Evolutionary conservation across 2,113 vertebrate genomes (phyloP).

Genomic region (Speoplatyrhinus poulsoni): DNA sequence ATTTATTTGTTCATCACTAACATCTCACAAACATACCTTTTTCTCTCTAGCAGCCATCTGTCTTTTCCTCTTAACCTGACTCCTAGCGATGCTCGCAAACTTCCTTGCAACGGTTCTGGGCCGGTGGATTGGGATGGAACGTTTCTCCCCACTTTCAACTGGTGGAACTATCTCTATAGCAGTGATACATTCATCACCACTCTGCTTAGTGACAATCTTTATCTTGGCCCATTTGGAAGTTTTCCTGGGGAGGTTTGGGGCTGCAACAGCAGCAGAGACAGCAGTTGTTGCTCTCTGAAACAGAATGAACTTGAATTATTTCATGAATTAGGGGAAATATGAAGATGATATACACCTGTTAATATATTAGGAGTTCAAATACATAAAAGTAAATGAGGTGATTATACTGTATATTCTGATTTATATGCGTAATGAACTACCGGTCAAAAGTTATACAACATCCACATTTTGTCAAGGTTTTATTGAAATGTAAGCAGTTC

Average conservation of each 20-base stretch:
- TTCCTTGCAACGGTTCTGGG: constrained; percentile 89
- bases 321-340: too few relatives aligned
- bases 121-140: constrained; percentile 82
- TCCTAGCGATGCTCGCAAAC: constrained; percentile 96
- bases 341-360: too few relatives aligned
- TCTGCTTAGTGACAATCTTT: constrained; percentile 96
- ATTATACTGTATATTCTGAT: too few relatives aligned
- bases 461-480: too few relatives aligned
- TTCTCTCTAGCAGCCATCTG: constrained; percentile 98
- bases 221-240: constrained; percentile 96
- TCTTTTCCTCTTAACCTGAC: constrained; percentile 94
- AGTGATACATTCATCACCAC: constrained; percentile 91
- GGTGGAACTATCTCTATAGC: constrained; percentile 92
- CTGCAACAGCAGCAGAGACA: constrained; percentile 37
- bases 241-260: constrained; percentile 49
- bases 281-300: constrained; percentile 46
- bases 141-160: constrained; percentile 80
- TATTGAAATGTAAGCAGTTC: too few relatives aligned
- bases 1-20: not conserved
- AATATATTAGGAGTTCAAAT: too few relatives aligned
- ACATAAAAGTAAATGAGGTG: too few relatives aligned
- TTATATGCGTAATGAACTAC: too few relatives aligned
- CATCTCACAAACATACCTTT: constrained; percentile 72
- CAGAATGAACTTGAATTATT: not conserved
- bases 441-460: too few relatives aligned